Base-by-base conservation (phyloP, 2,888 invertebrate species). In the Germaria angustata region DNA sequence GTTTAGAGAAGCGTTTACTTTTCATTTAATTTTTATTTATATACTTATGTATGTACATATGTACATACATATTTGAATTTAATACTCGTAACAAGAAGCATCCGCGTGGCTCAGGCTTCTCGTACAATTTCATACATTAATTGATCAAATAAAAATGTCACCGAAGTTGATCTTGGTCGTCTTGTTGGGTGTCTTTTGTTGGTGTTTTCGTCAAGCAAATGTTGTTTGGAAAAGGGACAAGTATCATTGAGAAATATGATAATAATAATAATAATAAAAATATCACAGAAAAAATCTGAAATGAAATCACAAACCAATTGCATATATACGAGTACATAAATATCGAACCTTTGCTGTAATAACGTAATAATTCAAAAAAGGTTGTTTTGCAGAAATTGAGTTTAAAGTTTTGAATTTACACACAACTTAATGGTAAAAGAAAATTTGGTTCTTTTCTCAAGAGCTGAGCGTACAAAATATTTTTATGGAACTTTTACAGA, bases 101-200 rank as follows among this genome's bases (percentile, higher is more conserved):
- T 53, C 20, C 51, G 57, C 57, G 34, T 39, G 24, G 39, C 15
- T 15, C 3, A 17, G n/a, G 5, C 20, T 28, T 7, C 13, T 39
- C 39, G 13, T 39, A 13, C 13, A 13, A 13, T 68, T 7, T 49
- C n/a, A 24, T 46, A 46, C 65, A 82, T 82, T 82, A 82, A 82
- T 82, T 82, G 82, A 82, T 82, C 80, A 82, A 82, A 82, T 82
- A 82, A 82, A 82, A 80, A 76, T 80, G 82, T 71, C 82, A 82
- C 80, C 80, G 82, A 79, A 76, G 75, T 76, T 39, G 71, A 72
- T 49, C 57, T 49, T 44, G 53, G 36, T 65, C n/a, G n/a, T n/a
- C 57, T 36, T 65, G 46, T 34, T 79, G 72, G 79, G 72, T 57
- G 79, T 72, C 79, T 80, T 77, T 61, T 66, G 20, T 9, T 17